phyloP scores from a whole-genome alignment of 2,113 vertebrate genomes.

The Glareola pratincola region DNA sequence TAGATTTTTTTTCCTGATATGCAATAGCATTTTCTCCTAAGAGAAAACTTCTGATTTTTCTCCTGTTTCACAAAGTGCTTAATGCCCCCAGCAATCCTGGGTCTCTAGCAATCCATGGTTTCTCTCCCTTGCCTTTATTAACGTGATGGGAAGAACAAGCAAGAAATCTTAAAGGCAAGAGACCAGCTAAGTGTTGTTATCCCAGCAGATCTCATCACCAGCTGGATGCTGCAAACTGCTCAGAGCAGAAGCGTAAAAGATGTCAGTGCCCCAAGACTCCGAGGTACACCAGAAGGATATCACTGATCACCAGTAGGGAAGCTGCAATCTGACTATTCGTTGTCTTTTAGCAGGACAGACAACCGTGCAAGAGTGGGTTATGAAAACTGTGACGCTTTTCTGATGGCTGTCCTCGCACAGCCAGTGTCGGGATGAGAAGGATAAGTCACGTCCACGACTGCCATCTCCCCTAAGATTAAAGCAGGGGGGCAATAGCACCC shows the following conservation, averaged over 20 bases:
- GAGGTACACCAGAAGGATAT: neutral
- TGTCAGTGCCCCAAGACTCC: neutral
- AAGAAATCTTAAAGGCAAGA: neutral
- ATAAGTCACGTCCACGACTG: neutral
- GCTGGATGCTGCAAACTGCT: neutral
- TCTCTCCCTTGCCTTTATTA: neutral
- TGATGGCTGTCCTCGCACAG: neutral
- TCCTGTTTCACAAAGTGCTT: neutral
- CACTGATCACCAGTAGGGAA: neutral
- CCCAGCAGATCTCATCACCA: neutral
- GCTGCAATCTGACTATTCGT: neutral
- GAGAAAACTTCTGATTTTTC: neutral
- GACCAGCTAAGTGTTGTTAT: neutral
- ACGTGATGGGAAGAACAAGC: neutral
- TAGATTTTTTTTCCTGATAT: neutral
- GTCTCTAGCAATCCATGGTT: neutral
- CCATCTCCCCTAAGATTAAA: neutral
- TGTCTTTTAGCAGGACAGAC: neutral
- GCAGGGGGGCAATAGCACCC: neutral
- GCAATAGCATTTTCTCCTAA: neutral
- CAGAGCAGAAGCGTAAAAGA: neutral
- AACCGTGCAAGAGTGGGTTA: neutral
- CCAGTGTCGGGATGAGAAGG: neutral
- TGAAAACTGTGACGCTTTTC: neutral
- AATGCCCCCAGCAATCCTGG: neutral